These are phyloP conservation scores for Sebastes hopkinsi DNA, from an alignment of 2,797 vertebrate species.

Conservation along the genomic window DNA sequence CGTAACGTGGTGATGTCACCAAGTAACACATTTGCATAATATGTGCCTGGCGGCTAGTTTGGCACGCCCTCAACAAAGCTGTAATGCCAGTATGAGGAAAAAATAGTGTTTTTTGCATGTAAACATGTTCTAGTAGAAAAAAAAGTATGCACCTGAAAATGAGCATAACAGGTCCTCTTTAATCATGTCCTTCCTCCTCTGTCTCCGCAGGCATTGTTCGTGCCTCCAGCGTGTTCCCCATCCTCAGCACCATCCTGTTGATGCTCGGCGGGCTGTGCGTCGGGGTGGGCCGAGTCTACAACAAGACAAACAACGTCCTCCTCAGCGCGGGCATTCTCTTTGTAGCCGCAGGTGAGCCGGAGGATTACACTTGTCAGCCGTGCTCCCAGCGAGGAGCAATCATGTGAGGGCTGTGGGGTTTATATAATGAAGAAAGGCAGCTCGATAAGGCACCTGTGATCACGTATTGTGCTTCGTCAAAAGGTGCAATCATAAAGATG, in stretches of 20 bases:
- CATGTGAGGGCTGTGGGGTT: neutral
- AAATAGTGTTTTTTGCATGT: no score
- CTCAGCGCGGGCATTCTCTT: constrained; percentile 98
- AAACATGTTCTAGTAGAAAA: no score
- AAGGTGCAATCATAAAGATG: constrained; percentile 14
- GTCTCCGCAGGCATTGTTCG: constrained; percentile 90
- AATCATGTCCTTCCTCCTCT: neutral
- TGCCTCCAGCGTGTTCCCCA: constrained; percentile 97
- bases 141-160: no score
- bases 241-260: constrained; percentile 93
- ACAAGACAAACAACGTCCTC: constrained; percentile 94
- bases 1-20: no score
- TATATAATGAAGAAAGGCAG: constrained; percentile 6
- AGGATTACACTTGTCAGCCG: neutral
- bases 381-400: constrained; percentile 6
- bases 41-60: no score
- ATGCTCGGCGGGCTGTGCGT: constrained; percentile 95
- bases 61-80: no score
- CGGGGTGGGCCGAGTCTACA: constrained; percentile 92
- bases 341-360: constrained; percentile 92
- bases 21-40: no score
- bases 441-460: constrained; percentile 16
- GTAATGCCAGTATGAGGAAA: no score
- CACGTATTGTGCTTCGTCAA: constrained; percentile 6
- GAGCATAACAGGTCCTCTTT: no score